Evolutionary conservation across 2,797 vertebrate species (phyloP).

Genomic region (Sciurus carolinensis): DNA sequence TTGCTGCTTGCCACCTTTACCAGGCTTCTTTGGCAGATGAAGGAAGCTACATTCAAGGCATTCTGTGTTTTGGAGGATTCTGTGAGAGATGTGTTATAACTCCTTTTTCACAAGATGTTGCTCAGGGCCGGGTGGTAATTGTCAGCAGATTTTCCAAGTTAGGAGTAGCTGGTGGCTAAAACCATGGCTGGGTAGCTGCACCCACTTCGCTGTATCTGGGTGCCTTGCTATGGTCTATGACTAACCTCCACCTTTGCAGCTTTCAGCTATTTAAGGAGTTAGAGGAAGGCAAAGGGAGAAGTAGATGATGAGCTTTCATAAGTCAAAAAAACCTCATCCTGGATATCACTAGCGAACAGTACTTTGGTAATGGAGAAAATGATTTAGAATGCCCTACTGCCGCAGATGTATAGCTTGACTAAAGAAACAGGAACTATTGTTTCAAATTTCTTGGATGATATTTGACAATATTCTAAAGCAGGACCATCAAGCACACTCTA

Average conservation of each 20-base stretch:
- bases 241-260: not conserved
- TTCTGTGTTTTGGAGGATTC: slow-evolving; percentile 1
- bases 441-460: not conserved
- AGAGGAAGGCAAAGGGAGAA: not conserved
- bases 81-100: not conserved
- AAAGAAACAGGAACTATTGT: not conserved
- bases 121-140: slow-evolving; percentile 1
- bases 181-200: not conserved
- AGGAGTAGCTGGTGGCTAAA: not conserved
- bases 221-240: not conserved
- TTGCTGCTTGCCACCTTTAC: not conserved
- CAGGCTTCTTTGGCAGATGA: not conserved
- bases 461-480: not conserved
- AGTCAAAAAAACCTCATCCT: not conserved
- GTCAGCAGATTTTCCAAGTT: not conserved
- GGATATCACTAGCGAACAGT: not conserved
- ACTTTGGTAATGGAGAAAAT: not conserved
- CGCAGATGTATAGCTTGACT: not conserved
- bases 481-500: not conserved
- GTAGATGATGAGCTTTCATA: not conserved
- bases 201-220: not conserved
- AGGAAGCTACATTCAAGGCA: not conserved
- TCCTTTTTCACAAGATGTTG: slow-evolving; percentile 8
- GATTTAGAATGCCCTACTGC: not conserved
- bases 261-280: not conserved